Base-by-base conservation (phyloP, 2,888 invertebrate species). In the Sympetrum striolatum region DNA sequence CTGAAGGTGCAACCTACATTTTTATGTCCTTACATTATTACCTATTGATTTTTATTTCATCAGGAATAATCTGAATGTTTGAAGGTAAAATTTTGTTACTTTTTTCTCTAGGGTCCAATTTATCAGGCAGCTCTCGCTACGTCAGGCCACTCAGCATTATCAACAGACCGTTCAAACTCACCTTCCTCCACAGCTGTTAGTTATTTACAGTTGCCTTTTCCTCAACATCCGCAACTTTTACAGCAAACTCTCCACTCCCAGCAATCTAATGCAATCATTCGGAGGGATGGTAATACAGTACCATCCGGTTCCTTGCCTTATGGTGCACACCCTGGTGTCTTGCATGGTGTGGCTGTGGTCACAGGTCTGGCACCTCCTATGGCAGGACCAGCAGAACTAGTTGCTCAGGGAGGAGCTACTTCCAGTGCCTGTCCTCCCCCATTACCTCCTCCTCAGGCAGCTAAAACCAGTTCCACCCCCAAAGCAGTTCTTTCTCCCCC, bases 131-230 rank as follows among this genome's bases (percentile, higher is more conserved):
- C 80, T 35, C 60, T 80, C 22, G 90, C 91, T 53, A 90, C 91
- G 35, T 44, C 90, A 31, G 73, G 80, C 25, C 35, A 86, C 31
- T 22, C 91, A 90, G 44, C 91, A 81, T 25, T 90, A 37, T 12
- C 80, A 80, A 64, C 91, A 80, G 90, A 58, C 18, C 60, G 37
- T 44, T 31, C 91, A 39, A 64, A 90, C 82, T 81, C 91, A 6
- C 53, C 86, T 44, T 58, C 90, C 53, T 60, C 91, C 53, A 64
- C 90, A 86, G 90, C 91, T 86, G 82, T 90, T 82, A 80, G 90
- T 64, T 39, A n/a, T 73, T 73, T 79, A 80, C 80, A 81, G 48
- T 86, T 79, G 73, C 73, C 86, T 86, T 86, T 86, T 60, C 60
- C 90, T 35, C 90, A 80, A 44, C 90, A 58, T 3, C 73, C 80